These are phyloP conservation scores for Chloebia gouldiae DNA, from an alignment of 2,113 vertebrate species.

Conservation along the genomic window DNA sequence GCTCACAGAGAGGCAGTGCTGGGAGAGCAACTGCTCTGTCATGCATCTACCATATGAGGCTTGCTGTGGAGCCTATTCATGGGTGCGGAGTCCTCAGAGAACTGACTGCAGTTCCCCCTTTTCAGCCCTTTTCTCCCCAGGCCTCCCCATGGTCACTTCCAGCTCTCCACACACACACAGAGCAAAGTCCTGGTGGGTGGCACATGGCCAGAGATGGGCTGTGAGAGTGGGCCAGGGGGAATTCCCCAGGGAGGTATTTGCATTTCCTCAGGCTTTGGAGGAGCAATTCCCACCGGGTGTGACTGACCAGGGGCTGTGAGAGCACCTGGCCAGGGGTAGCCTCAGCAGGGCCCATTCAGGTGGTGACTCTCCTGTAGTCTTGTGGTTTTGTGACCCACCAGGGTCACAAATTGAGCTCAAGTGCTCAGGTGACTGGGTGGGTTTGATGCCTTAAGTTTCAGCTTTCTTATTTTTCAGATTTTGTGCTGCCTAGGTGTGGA, in stretches of 20 bases:
- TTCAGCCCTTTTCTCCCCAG: neutral
- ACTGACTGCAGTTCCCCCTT: neutral
- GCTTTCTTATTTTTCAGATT: neutral
- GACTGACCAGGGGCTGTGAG: neutral
- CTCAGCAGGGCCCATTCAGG: neutral
- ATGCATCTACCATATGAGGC: accelerated
- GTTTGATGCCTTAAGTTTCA: neutral
- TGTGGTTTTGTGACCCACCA: accelerated
- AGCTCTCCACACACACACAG: neutral
- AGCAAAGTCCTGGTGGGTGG: neutral
- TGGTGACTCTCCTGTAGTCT: neutral
- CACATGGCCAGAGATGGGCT: neutral
- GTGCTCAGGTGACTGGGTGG: accelerated
- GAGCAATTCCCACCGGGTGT: accelerated
- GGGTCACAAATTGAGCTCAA: neutral
- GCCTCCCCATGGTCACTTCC: neutral
- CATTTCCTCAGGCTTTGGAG: neutral
- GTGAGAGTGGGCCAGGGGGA: neutral
- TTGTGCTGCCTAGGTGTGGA: neutral
- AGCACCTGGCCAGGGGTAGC: accelerated
- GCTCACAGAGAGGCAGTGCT: accelerated
- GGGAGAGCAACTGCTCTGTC: neutral
- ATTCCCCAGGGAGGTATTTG: neutral
- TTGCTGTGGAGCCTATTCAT: neutral
- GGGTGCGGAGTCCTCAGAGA: neutral